phyloP scores from a whole-genome alignment of 2,888 invertebrate genomes.

The Caprella mutica region DNA sequence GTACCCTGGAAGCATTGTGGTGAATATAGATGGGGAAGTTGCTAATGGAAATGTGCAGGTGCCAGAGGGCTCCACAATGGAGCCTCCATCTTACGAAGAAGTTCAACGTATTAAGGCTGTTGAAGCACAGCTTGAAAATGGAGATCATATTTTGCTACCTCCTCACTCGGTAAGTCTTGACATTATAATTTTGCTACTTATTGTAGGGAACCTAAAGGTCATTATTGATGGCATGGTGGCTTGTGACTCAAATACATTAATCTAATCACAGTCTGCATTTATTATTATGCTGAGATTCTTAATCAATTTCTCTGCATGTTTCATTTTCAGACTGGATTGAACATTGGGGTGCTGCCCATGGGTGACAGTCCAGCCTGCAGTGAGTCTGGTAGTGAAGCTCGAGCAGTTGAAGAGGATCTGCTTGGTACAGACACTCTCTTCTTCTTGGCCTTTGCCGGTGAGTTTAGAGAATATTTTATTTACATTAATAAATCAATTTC shows the following conservation, averaged over 20 bases:
- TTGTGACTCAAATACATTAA: too few species aligned
- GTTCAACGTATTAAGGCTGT: conserved; percentile 33
- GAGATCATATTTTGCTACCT: conserved; percentile 12
- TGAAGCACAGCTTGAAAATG: conserved; percentile 23
- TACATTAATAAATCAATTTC: too few species aligned
- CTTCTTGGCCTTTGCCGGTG: conserved; percentile 77
- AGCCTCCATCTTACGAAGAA: conserved; percentile 34
- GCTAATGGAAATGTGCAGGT: conserved; percentile 13
- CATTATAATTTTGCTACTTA: too few species aligned
- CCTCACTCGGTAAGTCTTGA: conserved; percentile 16
- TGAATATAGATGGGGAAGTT: background rate
- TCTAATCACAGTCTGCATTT: too few species aligned
- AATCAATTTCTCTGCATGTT: background rate
- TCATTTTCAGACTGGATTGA: conserved; percentile 3
- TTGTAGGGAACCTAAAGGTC: too few species aligned
- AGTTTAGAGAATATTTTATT: conserved; percentile 36
- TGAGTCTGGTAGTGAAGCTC: conserved; percentile 18
- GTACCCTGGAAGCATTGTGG: background rate
- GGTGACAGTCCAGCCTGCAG: too few species aligned
- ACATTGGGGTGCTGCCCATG: conserved; percentile 28
- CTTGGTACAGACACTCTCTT: conserved; percentile 90
- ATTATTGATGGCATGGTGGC: too few species aligned
- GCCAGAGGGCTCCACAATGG: too few species aligned
- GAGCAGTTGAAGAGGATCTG: conserved; percentile 41
- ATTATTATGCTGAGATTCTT: background rate